A percentile compares a stretch with the other conserved stretches of the same genome.
Conservation (phyloP, 2,113 vertebrate species). For the Gallinago jamesoni region DNA sequence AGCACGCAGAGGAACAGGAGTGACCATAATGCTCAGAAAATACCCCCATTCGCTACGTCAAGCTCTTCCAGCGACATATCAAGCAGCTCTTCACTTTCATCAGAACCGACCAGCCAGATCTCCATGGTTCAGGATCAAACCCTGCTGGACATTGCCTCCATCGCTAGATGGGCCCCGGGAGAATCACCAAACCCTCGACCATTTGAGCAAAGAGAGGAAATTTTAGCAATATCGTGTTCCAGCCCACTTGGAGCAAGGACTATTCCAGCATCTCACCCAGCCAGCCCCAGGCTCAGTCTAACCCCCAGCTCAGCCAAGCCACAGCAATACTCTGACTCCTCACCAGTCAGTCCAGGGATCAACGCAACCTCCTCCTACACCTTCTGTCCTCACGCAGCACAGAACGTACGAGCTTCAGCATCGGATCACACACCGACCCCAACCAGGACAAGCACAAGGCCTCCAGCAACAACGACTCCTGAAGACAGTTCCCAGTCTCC, state of each 20-base stretch:
- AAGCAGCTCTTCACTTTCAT: constrained; percentile 57
- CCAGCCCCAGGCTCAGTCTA: constrained; percentile 34
- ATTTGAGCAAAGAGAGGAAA: constrained; percentile 11
- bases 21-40: constrained; percentile 48
- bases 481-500: constrained; percentile 48
- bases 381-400: constrained; percentile 54
- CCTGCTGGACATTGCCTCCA: constrained; percentile 41
- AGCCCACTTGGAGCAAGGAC: background rate
- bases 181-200: background rate
- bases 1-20: constrained; percentile 47
- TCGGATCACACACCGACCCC: constrained; percentile 21
- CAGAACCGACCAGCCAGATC: constrained; percentile 49
- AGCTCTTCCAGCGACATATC: constrained; percentile 58
- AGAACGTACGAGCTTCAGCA: constrained; percentile 27
- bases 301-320: constrained; percentile 49
- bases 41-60: constrained; percentile 11
- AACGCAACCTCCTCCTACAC: constrained; percentile 23
- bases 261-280: background rate
- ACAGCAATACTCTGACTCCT: constrained; percentile 45
- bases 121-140: constrained; percentile 58
- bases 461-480: constrained; percentile 18
- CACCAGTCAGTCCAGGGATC: constrained; percentile 53
- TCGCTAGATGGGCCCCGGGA: constrained; percentile 28
- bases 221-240: constrained; percentile 2
- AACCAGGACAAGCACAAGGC: constrained; percentile 66